Evolutionary conservation across 2,888 invertebrate species (phyloP).

Genomic region (Tridacna gigas): DNA sequence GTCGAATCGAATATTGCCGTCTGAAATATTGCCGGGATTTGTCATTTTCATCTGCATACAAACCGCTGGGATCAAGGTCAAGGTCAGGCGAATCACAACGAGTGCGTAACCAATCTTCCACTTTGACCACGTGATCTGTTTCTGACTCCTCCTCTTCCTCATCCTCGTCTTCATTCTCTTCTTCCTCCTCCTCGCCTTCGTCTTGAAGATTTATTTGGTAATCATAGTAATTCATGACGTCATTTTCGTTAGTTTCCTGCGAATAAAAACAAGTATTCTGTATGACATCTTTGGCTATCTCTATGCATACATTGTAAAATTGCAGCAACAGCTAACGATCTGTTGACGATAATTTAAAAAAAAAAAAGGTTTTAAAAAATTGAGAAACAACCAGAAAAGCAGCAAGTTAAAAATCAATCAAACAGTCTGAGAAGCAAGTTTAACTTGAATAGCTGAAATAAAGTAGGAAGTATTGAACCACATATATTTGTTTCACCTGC

Average conservation of each 20-base stretch:
- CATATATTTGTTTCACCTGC: too few relatives aligned
- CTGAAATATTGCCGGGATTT: slow-evolving; percentile 35
- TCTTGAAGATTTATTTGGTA: slow-evolving; percentile 15
- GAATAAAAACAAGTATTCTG: not conserved
- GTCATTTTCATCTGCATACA: not conserved
- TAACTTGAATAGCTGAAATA: too few relatives aligned
- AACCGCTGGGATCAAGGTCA: not conserved
- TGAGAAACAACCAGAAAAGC: too few relatives aligned
- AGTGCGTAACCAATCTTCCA: slow-evolving; percentile 52
- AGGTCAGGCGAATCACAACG: slow-evolving; percentile 25
- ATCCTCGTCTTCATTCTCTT: slow-evolving; percentile 19
- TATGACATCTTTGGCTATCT: too few relatives aligned
- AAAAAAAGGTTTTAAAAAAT: too few relatives aligned
- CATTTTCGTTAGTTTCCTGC: slow-evolving; percentile 9
- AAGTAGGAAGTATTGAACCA: too few relatives aligned
- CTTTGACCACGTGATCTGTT: slow-evolving; percentile 55
- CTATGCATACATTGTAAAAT: too few relatives aligned
- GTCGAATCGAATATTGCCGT: slow-evolving; percentile 37
- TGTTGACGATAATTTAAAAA: too few relatives aligned
- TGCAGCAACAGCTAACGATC: too few relatives aligned
- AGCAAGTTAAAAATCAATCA: too few relatives aligned
- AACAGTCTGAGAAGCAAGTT: too few relatives aligned
- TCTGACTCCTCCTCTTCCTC: slow-evolving; percentile 49
- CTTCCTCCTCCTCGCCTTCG: slow-evolving; percentile 10
- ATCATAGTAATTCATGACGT: slow-evolving; percentile 21